These are phyloP conservation scores for Macrochelys suwanniensis DNA, from an alignment of 2,797 vertebrate species.

Conservation along the genomic window DNA sequence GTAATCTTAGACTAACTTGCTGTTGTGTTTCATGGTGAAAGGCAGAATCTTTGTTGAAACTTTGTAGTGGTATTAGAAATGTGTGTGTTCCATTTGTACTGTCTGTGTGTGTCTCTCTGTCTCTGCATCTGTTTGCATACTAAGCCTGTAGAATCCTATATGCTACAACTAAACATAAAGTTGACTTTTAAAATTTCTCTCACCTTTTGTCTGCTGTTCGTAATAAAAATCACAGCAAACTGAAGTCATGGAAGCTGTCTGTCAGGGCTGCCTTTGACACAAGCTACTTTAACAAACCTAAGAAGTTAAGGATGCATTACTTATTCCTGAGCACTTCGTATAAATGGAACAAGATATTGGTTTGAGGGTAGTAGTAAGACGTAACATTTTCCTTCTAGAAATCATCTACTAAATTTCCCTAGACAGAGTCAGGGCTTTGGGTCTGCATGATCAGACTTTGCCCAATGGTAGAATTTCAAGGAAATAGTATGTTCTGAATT, in stretches of 20 bases:
- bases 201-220: not conserved
- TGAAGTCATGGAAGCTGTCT: not conserved
- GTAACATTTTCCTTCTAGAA: not conserved
- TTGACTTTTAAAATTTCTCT: not conserved
- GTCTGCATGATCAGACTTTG: not conserved
- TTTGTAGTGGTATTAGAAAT: not conserved
- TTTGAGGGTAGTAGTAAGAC: not conserved
- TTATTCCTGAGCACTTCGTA: not conserved
- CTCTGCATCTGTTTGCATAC: not conserved
- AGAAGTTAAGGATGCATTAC: accelerated
- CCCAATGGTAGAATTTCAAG: not conserved
- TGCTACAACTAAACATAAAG: not conserved
- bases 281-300: not conserved
- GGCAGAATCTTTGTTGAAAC: no score
- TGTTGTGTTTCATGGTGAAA: no score
- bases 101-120: not conserved
- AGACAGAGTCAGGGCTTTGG: not conserved
- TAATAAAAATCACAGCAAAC: not conserved
- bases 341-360: accelerated
- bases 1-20: no score
- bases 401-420: not conserved
- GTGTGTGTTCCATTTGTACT: not conserved
- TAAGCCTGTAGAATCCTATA: not conserved
- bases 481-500: not conserved
- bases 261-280: not conserved